Conservation (phyloP, 2,113 vertebrate species). For the Chaetops frenatus region DNA sequence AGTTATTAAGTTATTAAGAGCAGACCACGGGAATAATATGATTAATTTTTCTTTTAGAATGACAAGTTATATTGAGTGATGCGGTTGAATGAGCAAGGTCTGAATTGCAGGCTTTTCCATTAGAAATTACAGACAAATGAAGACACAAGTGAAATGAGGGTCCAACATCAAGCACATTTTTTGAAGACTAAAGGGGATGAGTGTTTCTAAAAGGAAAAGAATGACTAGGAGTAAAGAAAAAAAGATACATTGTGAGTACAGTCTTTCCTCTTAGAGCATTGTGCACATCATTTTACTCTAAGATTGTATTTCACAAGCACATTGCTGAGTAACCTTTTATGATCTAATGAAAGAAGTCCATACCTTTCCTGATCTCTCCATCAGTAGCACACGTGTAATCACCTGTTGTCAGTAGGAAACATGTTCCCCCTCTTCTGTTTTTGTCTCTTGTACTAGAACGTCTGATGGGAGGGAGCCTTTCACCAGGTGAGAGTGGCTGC, state of each 20-base stretch:
- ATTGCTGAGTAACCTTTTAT: conserved; percentile 52
- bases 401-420: conserved; percentile 92
- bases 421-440: conserved; percentile 87
- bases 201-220: conserved; percentile 21
- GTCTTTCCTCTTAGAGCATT: conserved; percentile 36
- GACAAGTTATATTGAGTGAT: not conserved
- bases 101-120: not conserved
- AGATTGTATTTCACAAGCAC: conserved; percentile 38
- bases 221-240: conserved; percentile 12
- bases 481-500: conserved; percentile 88
- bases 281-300: conserved; percentile 33
- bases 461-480: conserved; percentile 88
- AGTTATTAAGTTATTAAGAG: not conserved
- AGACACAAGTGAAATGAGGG: conserved; percentile 31
- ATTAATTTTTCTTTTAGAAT: conserved; percentile 1
- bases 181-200: not conserved
- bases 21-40: not conserved
- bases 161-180: conserved; percentile 40
- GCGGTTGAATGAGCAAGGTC: not conserved
- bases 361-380: conserved; percentile 89
- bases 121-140: not conserved
- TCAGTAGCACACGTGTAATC: conserved; percentile 92
- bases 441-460: conserved; percentile 91
- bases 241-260: conserved; percentile 35
- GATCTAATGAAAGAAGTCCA: conserved; percentile 72